Evolutionary conservation across 2,888 invertebrate species (phyloP), one percentile per base, ranked within the genome.

Genomic region (Scaptomyza reducta): DNA sequence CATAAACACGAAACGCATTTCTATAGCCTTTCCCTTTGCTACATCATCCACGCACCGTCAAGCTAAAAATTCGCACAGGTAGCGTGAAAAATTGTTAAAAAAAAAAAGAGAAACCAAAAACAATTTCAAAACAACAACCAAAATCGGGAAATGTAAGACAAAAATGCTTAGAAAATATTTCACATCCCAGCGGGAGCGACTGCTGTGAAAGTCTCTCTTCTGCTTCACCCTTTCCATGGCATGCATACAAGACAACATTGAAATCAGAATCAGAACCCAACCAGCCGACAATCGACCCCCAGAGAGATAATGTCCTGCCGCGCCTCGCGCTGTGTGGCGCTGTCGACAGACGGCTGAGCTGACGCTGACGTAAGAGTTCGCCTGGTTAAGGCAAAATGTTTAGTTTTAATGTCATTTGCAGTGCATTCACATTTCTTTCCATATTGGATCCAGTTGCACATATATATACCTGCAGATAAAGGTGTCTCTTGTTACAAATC

Each of bases 21-120:
- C 60, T 10, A 41, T 6, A 55, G 33, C 50, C 56, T 49, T 42
- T 44, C 13, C 49, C 50, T 54, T 53, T 41, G 22, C 45, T 42
- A 31, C 55, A 66, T 75, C 74, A 60, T 42, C 53, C 53, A 76
- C 68, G 79, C 81, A 82, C 78, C 66, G 74, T 70, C 78, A 66
- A 66, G 75, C 68, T 77, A 87, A 89, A 86, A 89, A 89, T 89
- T 77, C 55, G 75, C 76, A 90, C 90, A 89, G 89, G 89, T 89
- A 89, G 88, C 90, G 76, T 88, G 77, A 56, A 87, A 81, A 87
- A 88, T 88, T 79, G 65, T 51, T 67, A 70, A 85, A 84, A 88
- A 46, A 47, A 9, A 68, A 64, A 47, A 42, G 38, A 68, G 58
- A 47, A 41, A 46, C 13, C 35, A 16, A 64, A 38, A 41, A 47